Evolutionary conservation across 2,113 vertebrate species (phyloP).

Genomic region (Lepisosteus osseus): DNA sequence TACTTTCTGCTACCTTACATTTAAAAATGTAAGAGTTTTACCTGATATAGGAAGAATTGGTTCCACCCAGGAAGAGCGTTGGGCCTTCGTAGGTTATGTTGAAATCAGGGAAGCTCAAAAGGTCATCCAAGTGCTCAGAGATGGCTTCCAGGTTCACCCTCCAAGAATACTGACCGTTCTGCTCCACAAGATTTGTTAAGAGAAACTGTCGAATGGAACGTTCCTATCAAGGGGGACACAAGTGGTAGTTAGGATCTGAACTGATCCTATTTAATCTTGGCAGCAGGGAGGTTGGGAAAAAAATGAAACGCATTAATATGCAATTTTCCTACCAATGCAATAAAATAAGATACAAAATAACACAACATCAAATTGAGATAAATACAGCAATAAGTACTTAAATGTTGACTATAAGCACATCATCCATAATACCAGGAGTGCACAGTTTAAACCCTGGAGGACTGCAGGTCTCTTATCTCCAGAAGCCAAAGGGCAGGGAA

Average conservation of each 20-base stretch:
- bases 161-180: slow-evolving; percentile 75
- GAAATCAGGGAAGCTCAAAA: slow-evolving; percentile 78
- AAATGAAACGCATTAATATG: neutral
- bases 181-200: slow-evolving; percentile 86
- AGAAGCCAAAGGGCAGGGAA: too few relatives aligned
- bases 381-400: too few relatives aligned
- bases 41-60: slow-evolving; percentile 83
- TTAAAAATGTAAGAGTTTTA: slow-evolving; percentile 39
- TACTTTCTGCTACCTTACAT: too few relatives aligned
- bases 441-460: too few relatives aligned
- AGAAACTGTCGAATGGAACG: slow-evolving; percentile 80
- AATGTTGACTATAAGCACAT: too few relatives aligned
- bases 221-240: slow-evolving; percentile 52
- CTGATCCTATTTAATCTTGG: too few relatives aligned
- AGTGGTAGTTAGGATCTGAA: neutral
- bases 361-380: too few relatives aligned
- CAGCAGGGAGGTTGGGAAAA: neutral
- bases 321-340: too few relatives aligned
- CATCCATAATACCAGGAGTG: too few relatives aligned
- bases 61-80: slow-evolving; percentile 84
- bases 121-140: slow-evolving; percentile 66
- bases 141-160: slow-evolving; percentile 86
- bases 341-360: too few relatives aligned
- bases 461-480: too few relatives aligned
- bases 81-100: slow-evolving; percentile 72